These are phyloP conservation scores for Mamestra brassicae DNA, from an alignment of 2,888 invertebrate species.

Conservation along the genomic window DNA sequence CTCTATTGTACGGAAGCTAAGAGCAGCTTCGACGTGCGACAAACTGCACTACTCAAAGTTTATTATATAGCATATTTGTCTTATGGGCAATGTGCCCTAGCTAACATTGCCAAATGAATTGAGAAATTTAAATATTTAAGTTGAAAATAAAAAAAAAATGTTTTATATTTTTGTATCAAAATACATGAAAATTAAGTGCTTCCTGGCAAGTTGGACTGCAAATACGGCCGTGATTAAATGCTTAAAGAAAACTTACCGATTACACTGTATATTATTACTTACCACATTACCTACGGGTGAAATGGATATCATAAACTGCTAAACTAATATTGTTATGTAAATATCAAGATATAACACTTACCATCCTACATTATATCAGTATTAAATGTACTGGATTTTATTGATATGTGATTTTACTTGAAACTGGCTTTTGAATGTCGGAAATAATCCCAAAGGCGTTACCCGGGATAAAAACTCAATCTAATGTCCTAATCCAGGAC, in stretches of 20 bases:
- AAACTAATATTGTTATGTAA: constrained; percentile 32
- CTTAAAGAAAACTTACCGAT: constrained; percentile 10
- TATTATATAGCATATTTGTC: constrained; percentile 37
- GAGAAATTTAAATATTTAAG: neutral
- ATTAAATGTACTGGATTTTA: neutral
- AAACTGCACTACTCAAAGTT: constrained; percentile 32
- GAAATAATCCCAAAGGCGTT: no score
- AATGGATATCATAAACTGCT: constrained; percentile 8
- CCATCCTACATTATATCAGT: neutral
- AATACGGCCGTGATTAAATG: constrained; percentile 11
- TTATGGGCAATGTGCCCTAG: constrained; percentile 38
- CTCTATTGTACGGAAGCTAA: constrained; percentile 47
- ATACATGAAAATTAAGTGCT: constrained; percentile 14
- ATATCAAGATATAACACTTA: constrained; percentile 2
- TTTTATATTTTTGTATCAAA: constrained; percentile 4
- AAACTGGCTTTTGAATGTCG: no score
- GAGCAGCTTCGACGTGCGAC: constrained; percentile 13
- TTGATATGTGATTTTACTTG: neutral
- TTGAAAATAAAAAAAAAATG: neutral
- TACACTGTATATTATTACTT: constrained; percentile 15
- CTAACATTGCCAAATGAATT: neutral
- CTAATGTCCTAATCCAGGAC: no score
- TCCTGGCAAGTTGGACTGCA: constrained; percentile 19
- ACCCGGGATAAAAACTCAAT: no score
- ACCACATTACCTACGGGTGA: constrained; percentile 17